These are phyloP conservation scores for Osmerus eperlanus DNA, from an alignment of 2,113 vertebrate species.

Conservation along the genomic window DNA sequence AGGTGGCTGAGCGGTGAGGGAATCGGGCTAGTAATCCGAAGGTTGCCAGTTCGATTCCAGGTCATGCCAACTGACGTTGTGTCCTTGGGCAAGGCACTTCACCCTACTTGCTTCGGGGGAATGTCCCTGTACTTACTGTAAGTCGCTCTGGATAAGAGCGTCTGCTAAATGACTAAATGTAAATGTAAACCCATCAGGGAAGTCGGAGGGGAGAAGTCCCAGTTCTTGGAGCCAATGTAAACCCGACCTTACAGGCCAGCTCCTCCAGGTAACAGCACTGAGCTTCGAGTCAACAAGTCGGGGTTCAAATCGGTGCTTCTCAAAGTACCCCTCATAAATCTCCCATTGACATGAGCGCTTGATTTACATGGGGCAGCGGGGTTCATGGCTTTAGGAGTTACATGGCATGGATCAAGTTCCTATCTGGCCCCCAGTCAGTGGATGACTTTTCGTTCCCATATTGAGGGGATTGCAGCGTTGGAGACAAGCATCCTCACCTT, in stretches of 20 bases:
- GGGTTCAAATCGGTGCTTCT: background rate
- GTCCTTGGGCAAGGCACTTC: no score
- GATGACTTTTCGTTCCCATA: slow-evolving; percentile 37
- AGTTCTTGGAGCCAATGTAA: slow-evolving; percentile 37
- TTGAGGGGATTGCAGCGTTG: slow-evolving; percentile 12
- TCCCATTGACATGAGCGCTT: slow-evolving; percentile 19
- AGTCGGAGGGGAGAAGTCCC: slow-evolving; percentile 13
- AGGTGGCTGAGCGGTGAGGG: no score
- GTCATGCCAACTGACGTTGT: no score
- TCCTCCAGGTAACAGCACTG: no score
- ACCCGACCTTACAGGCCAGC: slow-evolving; percentile 29
- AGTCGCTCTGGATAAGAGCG: no score
- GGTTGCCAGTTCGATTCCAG: no score
- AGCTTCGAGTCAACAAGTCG: slow-evolving; percentile 2
- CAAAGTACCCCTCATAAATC: slow-evolving; percentile 7
- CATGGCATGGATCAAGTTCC: slow-evolving; percentile 1
- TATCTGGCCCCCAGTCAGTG: slow-evolving; percentile 30
- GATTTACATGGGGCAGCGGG: background rate
- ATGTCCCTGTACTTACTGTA: no score
- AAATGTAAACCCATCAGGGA: slow-evolving; percentile 27
- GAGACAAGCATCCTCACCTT: slow-evolving; percentile 10
- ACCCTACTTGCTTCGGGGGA: no score
- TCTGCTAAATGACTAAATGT: no score
- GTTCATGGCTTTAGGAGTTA: background rate
- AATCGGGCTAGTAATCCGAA: no score